Evolutionary conservation across 1,140 invertebrate species (phyloP), one percentile per base, ranked within the genome.

Genomic region (Idris sp.): DNA sequence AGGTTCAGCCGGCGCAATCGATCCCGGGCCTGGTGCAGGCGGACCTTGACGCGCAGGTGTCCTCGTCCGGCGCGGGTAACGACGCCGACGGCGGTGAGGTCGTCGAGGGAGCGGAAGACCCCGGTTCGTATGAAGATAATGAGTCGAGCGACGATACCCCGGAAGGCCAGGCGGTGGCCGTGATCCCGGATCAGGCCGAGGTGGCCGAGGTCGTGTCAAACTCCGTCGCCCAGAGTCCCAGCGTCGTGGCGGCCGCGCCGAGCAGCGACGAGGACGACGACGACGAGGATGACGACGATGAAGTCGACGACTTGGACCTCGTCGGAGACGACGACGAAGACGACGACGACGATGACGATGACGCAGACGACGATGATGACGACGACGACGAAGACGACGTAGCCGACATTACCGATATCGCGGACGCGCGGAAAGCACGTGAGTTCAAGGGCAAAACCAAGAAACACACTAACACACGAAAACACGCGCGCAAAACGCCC

Each of bases 321-420:
- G 81, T 79, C 44, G 44, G 31, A 8, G 41, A 40, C 73, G 91
- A 90, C 18, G 88, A 85, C 56, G 86, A 88, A 41, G 88, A 87
- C 51, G 89, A 84, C 15, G 84, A 84, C 10, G 84, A 84, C 9
- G 84, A 82, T 6, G 82, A 83, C 22, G 83, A 81, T 31, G 78
- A 79, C 2, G 73, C 62, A 11, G 78, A 62, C 10, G 56, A 76
- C 14, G 56, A 84, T 11, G 85, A 83, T 16, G 83, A 90, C 22
- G 92, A 93, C 7, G 93, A 93, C 8, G 92, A 93, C 5, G 92
- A 92, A 5, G 92, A 93, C 53, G 93, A 93, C 25, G 93, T 93
- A 38, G 92, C 92, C 68, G 92, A 92, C 43, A 91, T 91, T 25
- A 91, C 90, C 68, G 89, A 92, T 80, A 91, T 92, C 81, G 91